Percentiles rank a stretch among this genome's conserved stretches.
phyloP scores from a whole-genome alignment of 1,140 invertebrate genomes.

The Papilio xuthus region DNA sequence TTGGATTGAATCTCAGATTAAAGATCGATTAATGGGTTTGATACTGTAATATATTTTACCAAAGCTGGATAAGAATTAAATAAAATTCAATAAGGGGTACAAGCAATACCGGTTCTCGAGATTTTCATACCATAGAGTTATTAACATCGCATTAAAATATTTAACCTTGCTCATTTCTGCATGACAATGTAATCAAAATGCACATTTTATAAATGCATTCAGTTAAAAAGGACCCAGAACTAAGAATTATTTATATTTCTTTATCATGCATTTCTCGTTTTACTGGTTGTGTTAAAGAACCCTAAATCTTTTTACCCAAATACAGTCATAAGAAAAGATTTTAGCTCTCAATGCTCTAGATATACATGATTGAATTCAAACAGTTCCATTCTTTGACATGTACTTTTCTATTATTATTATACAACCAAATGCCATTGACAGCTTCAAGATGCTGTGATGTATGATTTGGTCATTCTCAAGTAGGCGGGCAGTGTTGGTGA shows the following conservation, averaged over 20 bases:
- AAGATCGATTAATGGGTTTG: background rate
- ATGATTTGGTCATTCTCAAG: conserved; percentile 41
- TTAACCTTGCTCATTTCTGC: conserved; percentile 58
- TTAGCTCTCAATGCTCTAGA: background rate
- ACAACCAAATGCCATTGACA: background rate
- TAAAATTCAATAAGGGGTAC: conserved; percentile 14
- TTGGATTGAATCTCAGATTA: background rate
- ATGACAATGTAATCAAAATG: conserved; percentile 53
- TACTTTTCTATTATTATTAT: background rate
- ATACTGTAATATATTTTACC: background rate
- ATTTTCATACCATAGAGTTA: conserved; percentile 51
- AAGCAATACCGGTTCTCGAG: background rate
- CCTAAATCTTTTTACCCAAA: background rate
- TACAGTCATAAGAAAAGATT: background rate
- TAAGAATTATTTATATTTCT: background rate
- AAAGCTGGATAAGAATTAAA: conserved; percentile 33
- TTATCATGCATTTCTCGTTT: background rate
- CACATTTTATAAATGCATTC: conserved; percentile 36
- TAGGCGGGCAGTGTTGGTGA: conserved; percentile 64
- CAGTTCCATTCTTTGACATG: background rate
- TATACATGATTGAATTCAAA: too few species aligned
- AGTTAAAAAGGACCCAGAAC: conserved; percentile 42
- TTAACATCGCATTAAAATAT: conserved; percentile 65
- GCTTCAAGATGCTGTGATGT: background rate
- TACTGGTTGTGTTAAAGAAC: background rate